Base-by-base conservation (phyloP, 2,113 vertebrate genomes). In the Bathybates hornii region DNA sequence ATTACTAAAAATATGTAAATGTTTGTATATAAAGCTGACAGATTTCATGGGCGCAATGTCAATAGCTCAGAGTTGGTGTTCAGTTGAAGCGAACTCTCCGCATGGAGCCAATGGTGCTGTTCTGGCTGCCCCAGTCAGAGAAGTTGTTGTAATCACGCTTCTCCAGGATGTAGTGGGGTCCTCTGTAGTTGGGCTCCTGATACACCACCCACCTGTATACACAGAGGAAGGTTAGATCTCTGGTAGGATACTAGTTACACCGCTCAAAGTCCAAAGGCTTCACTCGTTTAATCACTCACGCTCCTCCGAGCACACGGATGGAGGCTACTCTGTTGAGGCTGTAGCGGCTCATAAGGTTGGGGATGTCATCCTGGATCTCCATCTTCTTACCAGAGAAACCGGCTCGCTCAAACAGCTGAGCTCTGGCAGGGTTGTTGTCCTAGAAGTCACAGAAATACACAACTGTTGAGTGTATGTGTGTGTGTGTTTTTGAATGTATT, bases 151-250 rank as follows among this genome's bases (percentile, higher is more conserved):
- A 97, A 48, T 97, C 96, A 0, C 91, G 91, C 71, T 95, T 97
- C 90, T 97, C 96, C 91, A 97, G 93, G 84, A 96, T 27, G 87
- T 96, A 97, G 52, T 96, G 96, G 32, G 94, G 82, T 7, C 96
- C 96, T 81, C 94, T 95, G 95, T 95, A 97, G 95, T 97, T 96
- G 2, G 96, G 96, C 85, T 97, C 96, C 94, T 96, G 96, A 66
- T 96, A 96, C 16, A 95, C 89, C 56, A 95, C 96, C 96, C 96
- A 97, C 52, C 96, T 97, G 79, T 9, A 56, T 17, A 68, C n/a
- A 41, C 41, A 82, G 16, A 63, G 7, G 17, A n/a, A 8, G 10
- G 56, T 57, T n/a, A 57, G 53, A 32, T 50, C 43, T 19, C 50
- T 45, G 83, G 11, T 9, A 3, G 63, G 17, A 21, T 38, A 3